Conservation (phyloP, 2,797 vertebrate species). For the Parambassis ranga region DNA sequence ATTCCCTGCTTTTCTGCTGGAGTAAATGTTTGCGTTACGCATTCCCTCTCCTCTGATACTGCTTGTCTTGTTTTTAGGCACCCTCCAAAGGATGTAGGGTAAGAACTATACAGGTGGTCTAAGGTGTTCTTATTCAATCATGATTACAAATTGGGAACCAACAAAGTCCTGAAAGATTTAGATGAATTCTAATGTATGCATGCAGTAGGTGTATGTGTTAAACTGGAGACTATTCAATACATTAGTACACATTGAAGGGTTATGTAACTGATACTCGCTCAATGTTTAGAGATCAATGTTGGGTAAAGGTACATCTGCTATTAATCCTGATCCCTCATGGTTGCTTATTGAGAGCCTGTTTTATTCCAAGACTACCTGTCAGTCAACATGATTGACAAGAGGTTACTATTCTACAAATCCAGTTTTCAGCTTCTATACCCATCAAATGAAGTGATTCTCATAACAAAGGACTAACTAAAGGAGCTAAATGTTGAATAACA, state of each 20-base stretch:
- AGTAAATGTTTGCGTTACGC: slow-evolving; percentile 72
- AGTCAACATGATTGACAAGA: no score
- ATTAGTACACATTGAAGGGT: not conserved
- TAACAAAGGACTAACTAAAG: not conserved
- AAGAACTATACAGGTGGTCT: not conserved
- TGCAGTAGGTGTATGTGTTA: slow-evolving; percentile 1
- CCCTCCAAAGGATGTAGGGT: slow-evolving; percentile 7
- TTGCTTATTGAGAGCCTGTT: no score
- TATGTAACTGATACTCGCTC: no score
- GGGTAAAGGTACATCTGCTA: not conserved
- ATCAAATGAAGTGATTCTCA: not conserved
- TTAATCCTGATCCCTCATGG: no score
- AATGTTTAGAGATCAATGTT: not conserved
- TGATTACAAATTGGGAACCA: not conserved
- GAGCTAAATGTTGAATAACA: not conserved
- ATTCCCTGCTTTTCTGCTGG: slow-evolving; percentile 49
- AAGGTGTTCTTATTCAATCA: not conserved
- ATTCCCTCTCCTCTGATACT: slow-evolving; percentile 24
- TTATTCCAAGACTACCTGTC: no score
- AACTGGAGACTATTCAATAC: not conserved
- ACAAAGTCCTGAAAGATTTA: not conserved
- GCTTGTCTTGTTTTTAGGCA: slow-evolving; percentile 54
- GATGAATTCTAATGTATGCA: not conserved
- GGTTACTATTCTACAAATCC: no score
- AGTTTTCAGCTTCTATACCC: not conserved